Conservation (phyloP, 2,888 invertebrate genomes). For the Ectemnius cavifrons region DNA sequence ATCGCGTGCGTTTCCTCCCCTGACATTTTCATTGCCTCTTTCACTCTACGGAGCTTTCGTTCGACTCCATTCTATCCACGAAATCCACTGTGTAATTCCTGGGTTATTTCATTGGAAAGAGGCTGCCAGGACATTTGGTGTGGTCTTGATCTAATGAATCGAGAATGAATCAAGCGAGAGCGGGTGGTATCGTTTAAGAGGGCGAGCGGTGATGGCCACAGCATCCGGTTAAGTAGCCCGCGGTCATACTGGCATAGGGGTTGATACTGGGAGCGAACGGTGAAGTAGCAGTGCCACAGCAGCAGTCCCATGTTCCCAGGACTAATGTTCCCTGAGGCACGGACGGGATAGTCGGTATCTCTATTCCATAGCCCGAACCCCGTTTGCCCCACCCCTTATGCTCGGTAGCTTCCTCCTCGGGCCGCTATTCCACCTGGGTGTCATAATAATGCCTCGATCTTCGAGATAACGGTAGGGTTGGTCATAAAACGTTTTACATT, state of each 20-base stretch:
- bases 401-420: conserved; percentile 1
- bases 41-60: too few species aligned
- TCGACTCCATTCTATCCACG: too few species aligned
- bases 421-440: conserved; percentile 39
- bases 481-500: conserved; percentile 69
- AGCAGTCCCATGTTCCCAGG: conserved; percentile 59
- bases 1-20: too few species aligned
- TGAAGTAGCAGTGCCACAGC: conserved; percentile 27
- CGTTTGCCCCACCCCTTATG: conserved; percentile 27
- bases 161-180: conserved; percentile 13
- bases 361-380: conserved; percentile 34
- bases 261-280: conserved; percentile 39
- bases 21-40: too few species aligned
- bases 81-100: too few species aligned
- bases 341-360: conserved; percentile 63
- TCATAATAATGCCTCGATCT: conserved; percentile 71
- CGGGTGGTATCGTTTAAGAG: conserved; percentile 15
- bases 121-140: too few species aligned
- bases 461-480: conserved; percentile 61
- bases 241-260: conserved; percentile 49
- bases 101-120: too few species aligned
- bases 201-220: conserved; percentile 32
- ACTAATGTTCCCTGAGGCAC: conserved; percentile 68
- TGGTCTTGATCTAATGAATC: conserved; percentile 30
- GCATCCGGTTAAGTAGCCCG: conserved; percentile 46